A percentile compares a stretch with the other conserved stretches of the same genome.
phyloP scores from a whole-genome alignment of 1,140 invertebrate genomes.

The Drosophila tsacasi region DNA sequence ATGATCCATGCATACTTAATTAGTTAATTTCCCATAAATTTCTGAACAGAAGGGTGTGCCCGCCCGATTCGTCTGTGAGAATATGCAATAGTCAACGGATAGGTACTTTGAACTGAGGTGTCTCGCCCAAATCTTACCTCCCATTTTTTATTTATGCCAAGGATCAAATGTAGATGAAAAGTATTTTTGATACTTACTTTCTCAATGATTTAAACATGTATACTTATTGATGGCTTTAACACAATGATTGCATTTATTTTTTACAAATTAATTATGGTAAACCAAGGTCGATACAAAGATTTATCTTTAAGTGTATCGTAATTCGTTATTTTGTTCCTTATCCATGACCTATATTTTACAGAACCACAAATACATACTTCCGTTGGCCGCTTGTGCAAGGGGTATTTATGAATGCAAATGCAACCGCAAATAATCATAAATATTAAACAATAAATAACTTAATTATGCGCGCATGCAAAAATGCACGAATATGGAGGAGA shows the following conservation, averaged over 20 bases:
- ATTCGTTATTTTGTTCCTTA: neutral
- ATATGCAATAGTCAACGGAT: constrained; percentile 34
- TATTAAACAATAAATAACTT: constrained; percentile 59
- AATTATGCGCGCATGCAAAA: constrained; percentile 73
- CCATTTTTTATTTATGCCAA: neutral
- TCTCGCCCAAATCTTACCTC: constrained; percentile 1
- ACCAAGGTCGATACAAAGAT: neutral
- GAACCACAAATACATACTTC: neutral
- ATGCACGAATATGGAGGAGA: constrained; percentile 41
- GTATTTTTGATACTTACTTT: neutral
- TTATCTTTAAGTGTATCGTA: neutral
- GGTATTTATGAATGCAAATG: neutral
- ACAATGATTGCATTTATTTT: neutral
- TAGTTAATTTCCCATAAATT: constrained; percentile 63
- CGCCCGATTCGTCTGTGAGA: constrained; percentile 49
- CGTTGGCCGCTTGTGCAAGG: neutral
- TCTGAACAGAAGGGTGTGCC: constrained; percentile 20
- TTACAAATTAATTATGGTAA: neutral
- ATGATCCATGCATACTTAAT: constrained; percentile 67
- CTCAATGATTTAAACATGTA: no score
- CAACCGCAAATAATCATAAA: constrained; percentile 23
- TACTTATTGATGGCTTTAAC: neutral
- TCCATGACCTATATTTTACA: constrained; percentile 10
- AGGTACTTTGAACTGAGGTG: constrained; percentile 6
- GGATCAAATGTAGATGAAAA: neutral